Conservation (phyloP, 2,797 vertebrate genomes). For the Periophthalmus magnuspinnatus region DNA sequence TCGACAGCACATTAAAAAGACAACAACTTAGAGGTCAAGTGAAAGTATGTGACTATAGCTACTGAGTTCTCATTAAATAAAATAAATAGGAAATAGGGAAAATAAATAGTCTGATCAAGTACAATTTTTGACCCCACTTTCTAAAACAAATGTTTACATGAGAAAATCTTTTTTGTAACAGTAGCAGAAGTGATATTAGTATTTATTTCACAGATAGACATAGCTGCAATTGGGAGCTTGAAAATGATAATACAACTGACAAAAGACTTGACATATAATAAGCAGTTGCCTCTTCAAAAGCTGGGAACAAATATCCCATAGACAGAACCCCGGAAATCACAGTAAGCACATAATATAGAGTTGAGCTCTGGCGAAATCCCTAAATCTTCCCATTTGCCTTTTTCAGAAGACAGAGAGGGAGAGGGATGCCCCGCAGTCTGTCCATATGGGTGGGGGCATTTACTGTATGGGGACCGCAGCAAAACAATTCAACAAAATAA, state of each 20-base stretch:
- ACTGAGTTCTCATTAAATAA: conserved; percentile 28
- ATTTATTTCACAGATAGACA: neutral
- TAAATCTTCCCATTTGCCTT: conserved; percentile 75
- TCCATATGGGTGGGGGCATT: conserved; percentile 43
- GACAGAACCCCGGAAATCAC: conserved; percentile 62
- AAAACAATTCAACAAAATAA: neutral
- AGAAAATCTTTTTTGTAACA: neutral
- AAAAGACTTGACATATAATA: conserved; percentile 68
- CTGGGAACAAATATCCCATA: conserved; percentile 72
- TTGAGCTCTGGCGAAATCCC: conserved; percentile 72
- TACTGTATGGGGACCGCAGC: neutral
- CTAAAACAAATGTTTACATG: neutral
- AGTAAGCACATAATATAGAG: conserved; percentile 71
- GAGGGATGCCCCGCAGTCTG: conserved; percentile 62
- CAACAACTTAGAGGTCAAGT: conserved; percentile 64
- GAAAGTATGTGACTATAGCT: conserved; percentile 42
- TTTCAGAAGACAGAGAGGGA: conserved; percentile 53
- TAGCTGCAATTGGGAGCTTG: conserved; percentile 17
- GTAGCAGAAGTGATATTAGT: neutral
- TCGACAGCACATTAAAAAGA: conserved; percentile 25
- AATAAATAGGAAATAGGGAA: too few species aligned
- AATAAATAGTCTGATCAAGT: neutral
- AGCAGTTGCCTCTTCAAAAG: conserved; percentile 60
- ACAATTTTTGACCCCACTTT: neutral
- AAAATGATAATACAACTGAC: conserved; percentile 67